phyloP scores from a whole-genome alignment of 2,888 invertebrate genomes.

The Exocentrus adspersus region DNA sequence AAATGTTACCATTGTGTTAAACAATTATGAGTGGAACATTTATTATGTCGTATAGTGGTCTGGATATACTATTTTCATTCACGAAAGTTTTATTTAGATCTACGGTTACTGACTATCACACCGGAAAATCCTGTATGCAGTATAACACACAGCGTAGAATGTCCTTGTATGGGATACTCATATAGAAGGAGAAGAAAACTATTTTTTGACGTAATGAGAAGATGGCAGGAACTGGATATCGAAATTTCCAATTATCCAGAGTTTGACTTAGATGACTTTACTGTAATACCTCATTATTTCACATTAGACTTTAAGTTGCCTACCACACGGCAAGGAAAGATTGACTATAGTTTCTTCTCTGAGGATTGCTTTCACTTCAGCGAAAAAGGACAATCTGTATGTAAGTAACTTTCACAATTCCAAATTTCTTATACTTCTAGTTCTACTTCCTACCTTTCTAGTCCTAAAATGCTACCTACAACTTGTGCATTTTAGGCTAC shows the following conservation, averaged over 20 bases:
- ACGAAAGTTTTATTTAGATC: too few relatives aligned
- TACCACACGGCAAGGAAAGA: constrained; percentile 56
- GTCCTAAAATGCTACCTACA: too few relatives aligned
- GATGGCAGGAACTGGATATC: constrained; percentile 67
- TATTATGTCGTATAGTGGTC: too few relatives aligned
- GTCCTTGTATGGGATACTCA: constrained; percentile 67
- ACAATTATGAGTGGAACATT: too few relatives aligned
- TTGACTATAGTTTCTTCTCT: constrained; percentile 67
- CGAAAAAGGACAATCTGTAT: constrained; percentile 68
- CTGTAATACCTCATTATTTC: constrained; percentile 68
- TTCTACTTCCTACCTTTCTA: too few relatives aligned
- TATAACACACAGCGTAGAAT: constrained; percentile 31
- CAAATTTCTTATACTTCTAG: too few relatives aligned
- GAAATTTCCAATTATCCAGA: constrained; percentile 64
- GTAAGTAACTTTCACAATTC: constrained; percentile 57
- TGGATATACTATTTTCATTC: too few relatives aligned
- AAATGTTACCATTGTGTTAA: too few relatives aligned
- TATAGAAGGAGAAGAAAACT: constrained; percentile 54
- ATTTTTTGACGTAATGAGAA: constrained; percentile 64
- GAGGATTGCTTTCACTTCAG: constrained; percentile 73
- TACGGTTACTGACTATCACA: constrained; percentile 29
- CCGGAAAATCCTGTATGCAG: constrained; percentile 24
- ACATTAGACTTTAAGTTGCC: constrained; percentile 63
- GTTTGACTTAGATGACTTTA: constrained; percentile 68
- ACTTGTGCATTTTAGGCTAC: too few relatives aligned